A percentile compares a stretch with the other conserved stretches of the same genome.
Conservation (phyloP, 2,888 invertebrate genomes). For the Bimastos eiseni region DNA sequence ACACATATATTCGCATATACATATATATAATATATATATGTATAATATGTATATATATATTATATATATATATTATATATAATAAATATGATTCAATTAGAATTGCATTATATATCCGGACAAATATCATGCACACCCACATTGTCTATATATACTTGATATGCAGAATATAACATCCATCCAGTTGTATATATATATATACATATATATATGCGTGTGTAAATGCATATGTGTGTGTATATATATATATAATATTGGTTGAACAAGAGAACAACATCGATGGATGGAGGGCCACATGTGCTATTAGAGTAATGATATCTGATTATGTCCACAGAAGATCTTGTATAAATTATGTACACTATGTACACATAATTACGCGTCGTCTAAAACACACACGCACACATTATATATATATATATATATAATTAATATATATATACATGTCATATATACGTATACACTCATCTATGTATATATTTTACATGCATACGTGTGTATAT, state of each 20-base stretch:
- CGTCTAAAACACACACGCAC: background rate
- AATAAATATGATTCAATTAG: no score
- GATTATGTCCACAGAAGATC: background rate
- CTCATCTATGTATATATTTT: no score
- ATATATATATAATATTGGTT: background rate
- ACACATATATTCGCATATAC: no score
- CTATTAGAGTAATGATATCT: background rate
- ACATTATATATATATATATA: background rate
- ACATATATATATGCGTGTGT: background rate
- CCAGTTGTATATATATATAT: background rate
- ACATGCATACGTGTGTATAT: no score
- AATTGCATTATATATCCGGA: no score
- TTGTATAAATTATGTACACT: conserved; percentile 1
- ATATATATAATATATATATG: no score
- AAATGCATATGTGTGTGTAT: background rate
- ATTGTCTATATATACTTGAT: no score
- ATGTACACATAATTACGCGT: background rate
- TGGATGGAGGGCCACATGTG: background rate
- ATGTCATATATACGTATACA: background rate
- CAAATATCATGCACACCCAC: no score
- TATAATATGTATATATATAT: no score
- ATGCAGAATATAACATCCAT: no score
- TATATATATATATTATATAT: no score
- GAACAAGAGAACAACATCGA: no score
- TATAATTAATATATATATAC: background rate